Evolutionary conservation across 2,113 vertebrate species (phyloP), one percentile per base, ranked within the genome.

Genomic region (Cochlearius cochlearius): DNA sequence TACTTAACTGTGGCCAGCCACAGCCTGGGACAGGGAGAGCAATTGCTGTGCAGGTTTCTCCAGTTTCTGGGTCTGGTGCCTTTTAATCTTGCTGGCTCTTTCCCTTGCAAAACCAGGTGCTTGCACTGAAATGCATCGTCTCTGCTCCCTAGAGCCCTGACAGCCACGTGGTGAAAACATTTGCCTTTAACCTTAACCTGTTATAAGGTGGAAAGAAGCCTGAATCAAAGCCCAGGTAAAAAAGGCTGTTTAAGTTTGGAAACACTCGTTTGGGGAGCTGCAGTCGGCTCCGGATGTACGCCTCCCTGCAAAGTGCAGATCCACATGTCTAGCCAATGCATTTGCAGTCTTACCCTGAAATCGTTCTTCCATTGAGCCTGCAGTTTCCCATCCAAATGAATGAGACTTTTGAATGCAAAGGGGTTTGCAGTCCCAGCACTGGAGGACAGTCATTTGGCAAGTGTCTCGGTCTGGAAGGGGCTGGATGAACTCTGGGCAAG

Each of bases 41-140:
- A 96, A 73, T 69, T 80, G 41, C 55, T 84, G 56, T 55, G 89
- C 23, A 18, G 76, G 82, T 96, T 97, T 97, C 87, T 92, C 72
- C 34, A 59, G 23, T 62, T 82, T 66, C 88, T 68, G 17, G 30
- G 58, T 72, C 52, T 59, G 79, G 76, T 95, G 92, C 69, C 77
- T 91, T 96, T 80, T 91, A 64, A 55, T 86, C 78, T 87, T 75
- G 39, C 52, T 84, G 72, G 64, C 64, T 88, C 41, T 83, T 87
- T 68, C 69, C 41, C 29, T 78, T 74, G 30, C 45, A 72, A 79
- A 92, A 50, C 45, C 83, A 92, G 72, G 81, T 49, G 10, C 45
- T 75, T 87, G 69, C 39, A 10, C 50, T 90, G 78, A 88, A 79
- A 73, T 41, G 27, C 25, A 2, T 36, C 22, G 7, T 79, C 63